Evolutionary conservation across 2,888 invertebrate species (phyloP).

Genomic region (Lasioglossum malachurum): DNA sequence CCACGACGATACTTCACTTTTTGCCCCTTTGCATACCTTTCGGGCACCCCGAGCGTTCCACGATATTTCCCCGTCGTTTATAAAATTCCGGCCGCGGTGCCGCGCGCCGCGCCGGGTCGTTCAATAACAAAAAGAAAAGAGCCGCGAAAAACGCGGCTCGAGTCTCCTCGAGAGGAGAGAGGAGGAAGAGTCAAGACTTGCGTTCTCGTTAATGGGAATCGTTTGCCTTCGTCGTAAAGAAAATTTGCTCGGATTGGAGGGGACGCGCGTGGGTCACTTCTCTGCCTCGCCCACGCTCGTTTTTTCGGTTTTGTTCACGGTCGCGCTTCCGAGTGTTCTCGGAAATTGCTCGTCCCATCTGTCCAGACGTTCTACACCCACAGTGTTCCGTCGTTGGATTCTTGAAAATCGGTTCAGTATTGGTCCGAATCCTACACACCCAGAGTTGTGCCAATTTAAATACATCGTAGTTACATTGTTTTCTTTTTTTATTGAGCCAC

Average conservation of each 20-base stretch:
- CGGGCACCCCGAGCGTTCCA: constrained; percentile 14
- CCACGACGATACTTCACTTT: constrained; percentile 54
- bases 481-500: too few relatives aligned
- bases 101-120: constrained; percentile 16
- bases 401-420: not conserved
- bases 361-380: not conserved
- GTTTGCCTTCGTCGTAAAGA: not conserved
- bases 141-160: constrained; percentile 4
- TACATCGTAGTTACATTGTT: too few relatives aligned
- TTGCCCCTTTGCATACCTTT: constrained; percentile 45
- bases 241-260: not conserved
- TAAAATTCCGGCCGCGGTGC: constrained; percentile 50
- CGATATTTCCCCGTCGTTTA: constrained; percentile 46
- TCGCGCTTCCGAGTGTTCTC: not conserved
- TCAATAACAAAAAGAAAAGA: constrained; percentile 45
- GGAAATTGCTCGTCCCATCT: constrained; percentile 3
- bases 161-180: not conserved
- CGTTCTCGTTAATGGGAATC: constrained; percentile 13
- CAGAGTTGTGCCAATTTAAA: too few relatives aligned
- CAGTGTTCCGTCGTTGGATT: not conserved
- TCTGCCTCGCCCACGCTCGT: constrained; percentile 13
- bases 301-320: not conserved
- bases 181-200: not conserved
- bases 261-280: constrained; percentile 1
- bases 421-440: not conserved